Conservation (phyloP, 2,113 vertebrate genomes). For the Harpagus bidentatus region DNA sequence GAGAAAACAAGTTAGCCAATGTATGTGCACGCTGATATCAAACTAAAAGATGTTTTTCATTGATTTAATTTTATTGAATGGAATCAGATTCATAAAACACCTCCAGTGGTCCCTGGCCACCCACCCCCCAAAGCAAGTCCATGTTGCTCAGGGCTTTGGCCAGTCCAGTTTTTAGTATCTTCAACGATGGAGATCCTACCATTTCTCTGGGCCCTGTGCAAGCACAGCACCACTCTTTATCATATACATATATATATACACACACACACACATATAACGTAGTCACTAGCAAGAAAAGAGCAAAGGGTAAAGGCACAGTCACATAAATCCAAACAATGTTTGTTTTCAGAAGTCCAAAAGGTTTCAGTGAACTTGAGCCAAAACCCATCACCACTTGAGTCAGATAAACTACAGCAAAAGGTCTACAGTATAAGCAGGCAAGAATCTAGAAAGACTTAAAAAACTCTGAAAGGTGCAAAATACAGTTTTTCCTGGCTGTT, state of each 20-base stretch:
- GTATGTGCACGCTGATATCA: background rate
- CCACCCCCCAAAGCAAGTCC: background rate
- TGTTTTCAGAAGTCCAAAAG: background rate
- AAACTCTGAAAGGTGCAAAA: background rate
- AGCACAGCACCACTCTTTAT: background rate
- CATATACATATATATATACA: no score
- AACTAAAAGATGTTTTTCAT: background rate
- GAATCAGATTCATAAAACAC: background rate
- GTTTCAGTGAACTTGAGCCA: background rate
- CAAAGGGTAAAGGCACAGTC: background rate
- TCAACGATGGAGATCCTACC: background rate
- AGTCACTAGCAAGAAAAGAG: background rate
- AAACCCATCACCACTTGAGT: background rate
- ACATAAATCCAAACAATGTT: background rate
- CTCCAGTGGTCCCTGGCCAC: background rate
- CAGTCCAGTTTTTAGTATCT: background rate
- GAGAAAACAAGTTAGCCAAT: background rate
- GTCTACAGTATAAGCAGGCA: background rate
- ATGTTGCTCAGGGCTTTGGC: background rate
- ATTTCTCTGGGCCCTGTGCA: background rate
- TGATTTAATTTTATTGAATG: background rate
- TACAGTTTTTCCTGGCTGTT: background rate
- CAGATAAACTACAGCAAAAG: background rate
- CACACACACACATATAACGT: accelerated
- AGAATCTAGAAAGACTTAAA: background rate